phyloP scores from a whole-genome alignment of 2,797 vertebrate species.

The Morelia viridis region DNA sequence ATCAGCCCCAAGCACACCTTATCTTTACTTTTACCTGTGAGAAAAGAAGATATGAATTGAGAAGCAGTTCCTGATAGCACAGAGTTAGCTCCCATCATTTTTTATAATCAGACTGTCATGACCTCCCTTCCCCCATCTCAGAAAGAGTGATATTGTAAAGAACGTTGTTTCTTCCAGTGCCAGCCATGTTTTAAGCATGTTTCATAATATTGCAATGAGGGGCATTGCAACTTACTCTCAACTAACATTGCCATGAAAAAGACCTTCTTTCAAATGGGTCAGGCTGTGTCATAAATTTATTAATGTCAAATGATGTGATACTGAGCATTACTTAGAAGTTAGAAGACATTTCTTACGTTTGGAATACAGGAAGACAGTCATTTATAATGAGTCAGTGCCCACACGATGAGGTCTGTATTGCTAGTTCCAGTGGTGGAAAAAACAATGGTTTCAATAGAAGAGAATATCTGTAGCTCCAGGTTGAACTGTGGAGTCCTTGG shows the following conservation, averaged over 20 bases:
- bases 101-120: neutral
- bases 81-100: neutral
- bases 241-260: neutral
- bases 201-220: neutral
- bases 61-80: neutral
- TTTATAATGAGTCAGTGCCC: too few species aligned
- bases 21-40: neutral
- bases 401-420: too few species aligned
- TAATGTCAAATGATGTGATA: too few species aligned
- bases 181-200: neutral
- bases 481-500: too few species aligned
- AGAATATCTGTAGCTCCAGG: too few species aligned
- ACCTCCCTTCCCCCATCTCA: neutral
- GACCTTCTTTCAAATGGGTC: neutral
- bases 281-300: neutral
- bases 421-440: too few species aligned
- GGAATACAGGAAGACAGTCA: too few species aligned
- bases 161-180: neutral
- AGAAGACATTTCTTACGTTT: too few species aligned
- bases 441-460: too few species aligned
- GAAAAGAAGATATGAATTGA: neutral
- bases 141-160: neutral
- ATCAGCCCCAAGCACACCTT: slow-evolving; percentile 4
- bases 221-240: neutral
- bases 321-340: too few species aligned